Evolutionary conservation across 2,888 invertebrate species (phyloP), one percentile per base, ranked within the genome.

Genomic region (Athalia rosae): DNA sequence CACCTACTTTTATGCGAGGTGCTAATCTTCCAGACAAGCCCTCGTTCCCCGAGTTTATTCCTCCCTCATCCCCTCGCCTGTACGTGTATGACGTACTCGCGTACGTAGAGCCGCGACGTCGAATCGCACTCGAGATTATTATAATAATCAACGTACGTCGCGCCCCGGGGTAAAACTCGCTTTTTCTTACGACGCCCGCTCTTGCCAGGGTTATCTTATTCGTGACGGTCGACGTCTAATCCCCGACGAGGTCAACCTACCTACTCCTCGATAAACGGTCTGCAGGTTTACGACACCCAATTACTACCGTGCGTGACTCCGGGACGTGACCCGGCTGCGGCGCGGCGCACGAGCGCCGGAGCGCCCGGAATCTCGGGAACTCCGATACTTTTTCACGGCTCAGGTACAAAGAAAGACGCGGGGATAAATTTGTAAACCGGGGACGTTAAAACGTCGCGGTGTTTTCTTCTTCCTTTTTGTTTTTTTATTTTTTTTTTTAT

Each of bases 1-100:
- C 83, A 84, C 83, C 84, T 58, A 89, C 89, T 89, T 89, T 89
- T 89, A 89, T 89, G 87, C 87, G 87, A 89, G 89, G 89, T 89
- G 88, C 87, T 89, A 89, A 89, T 89, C 89, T 89, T 85, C 85
- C 88, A 88, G 88, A 89, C 88, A 88, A 88, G 86, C 58, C 71
- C 45, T 71, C 67, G 41, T 50, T 9, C 58, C 8, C 71, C 71
- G 58, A 71, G 58, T 71, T 45, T 43, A 79, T 71, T 79, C 77
- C 79, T 69, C 73, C 73, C 64, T 80, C 80, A 69, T 78, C 58
- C 76, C 79, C 80, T 79, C 80, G 77, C 77, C 80, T 77, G 77
- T 77, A 62, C 77, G 69, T 62, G 66, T 73, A 81, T 78, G 79
- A 64, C 82, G 79, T 80, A 77, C 81, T 82, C 80, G 79, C 28